Percentiles rank a stretch among this genome's conserved stretches.
These are phyloP conservation scores for Erebia aethiops DNA, from an alignment of 2,888 invertebrate species.

Conservation along the genomic window DNA sequence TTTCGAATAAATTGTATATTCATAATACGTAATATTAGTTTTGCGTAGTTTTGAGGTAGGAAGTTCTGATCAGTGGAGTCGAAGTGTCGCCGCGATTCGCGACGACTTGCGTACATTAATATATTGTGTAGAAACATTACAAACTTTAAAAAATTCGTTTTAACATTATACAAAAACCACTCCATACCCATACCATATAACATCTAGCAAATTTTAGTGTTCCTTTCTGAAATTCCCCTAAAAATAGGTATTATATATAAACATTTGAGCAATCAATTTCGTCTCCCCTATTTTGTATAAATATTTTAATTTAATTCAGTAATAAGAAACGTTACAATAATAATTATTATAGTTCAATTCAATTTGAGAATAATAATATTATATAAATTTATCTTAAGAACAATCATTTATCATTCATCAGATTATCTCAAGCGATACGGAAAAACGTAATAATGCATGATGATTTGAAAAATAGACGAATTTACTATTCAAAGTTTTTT, in stretches of 20 bases:
- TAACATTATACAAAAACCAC: constrained; percentile 79
- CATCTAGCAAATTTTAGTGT: constrained; percentile 79
- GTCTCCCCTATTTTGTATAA: constrained; percentile 80
- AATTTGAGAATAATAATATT: constrained; percentile 61
- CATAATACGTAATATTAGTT: constrained; percentile 63
- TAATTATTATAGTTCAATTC: constrained; percentile 59
- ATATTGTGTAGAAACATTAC: constrained; percentile 57
- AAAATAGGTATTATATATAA: constrained; percentile 78
- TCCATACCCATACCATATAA: constrained; percentile 70
- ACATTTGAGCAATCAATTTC: constrained; percentile 83
- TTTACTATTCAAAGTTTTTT: constrained; percentile 52
- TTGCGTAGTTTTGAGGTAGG: constrained; percentile 80
- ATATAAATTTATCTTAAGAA: constrained; percentile 53
- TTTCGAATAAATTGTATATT: constrained; percentile 72
- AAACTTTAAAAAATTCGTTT: constrained; percentile 79
- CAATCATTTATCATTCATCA: constrained; percentile 38
- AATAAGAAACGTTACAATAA: constrained; percentile 64
- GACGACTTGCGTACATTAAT: constrained; percentile 45
- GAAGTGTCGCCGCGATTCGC: constrained; percentile 24
- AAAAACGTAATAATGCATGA: constrained; percentile 78
- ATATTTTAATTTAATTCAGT: constrained; percentile 73
- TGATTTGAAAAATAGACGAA: constrained; percentile 71
- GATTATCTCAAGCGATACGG: constrained; percentile 70
- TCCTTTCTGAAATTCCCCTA: constrained; percentile 78
- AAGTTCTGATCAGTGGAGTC: constrained; percentile 62